Conservation (phyloP, 2,113 vertebrate genomes). For the Lethenteron camtschaticum region DNA sequence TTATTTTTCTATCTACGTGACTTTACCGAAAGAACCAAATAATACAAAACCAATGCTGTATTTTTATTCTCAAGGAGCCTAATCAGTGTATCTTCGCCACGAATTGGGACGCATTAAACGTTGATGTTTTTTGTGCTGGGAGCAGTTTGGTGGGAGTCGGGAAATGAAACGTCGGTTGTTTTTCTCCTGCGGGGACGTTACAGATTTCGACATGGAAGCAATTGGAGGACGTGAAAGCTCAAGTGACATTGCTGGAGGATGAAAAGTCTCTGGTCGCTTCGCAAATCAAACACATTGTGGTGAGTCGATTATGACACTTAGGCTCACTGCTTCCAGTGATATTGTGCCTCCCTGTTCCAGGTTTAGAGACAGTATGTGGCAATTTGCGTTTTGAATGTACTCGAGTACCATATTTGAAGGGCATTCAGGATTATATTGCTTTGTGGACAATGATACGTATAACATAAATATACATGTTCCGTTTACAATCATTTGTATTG, state of each 20-base stretch:
- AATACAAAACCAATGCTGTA: no score
- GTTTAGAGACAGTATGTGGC: not conserved
- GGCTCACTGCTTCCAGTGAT: not conserved
- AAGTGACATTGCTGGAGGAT: constrained; percentile 29
- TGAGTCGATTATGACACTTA: constrained; percentile 16
- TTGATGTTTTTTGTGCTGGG: not conserved
- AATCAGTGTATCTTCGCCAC: not conserved
- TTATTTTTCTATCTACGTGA: no score
- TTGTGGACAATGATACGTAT: not conserved
- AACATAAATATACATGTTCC: no score
- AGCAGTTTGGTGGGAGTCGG: not conserved
- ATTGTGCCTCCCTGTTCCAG: not conserved
- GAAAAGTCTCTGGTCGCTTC: constrained; percentile 27
- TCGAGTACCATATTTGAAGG: not conserved
- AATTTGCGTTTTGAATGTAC: not conserved
- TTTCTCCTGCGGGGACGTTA: not conserved
- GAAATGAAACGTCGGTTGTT: not conserved
- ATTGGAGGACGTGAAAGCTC: constrained; percentile 23
- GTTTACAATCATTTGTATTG: not conserved
- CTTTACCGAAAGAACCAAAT: no score
- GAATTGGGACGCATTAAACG: not conserved
- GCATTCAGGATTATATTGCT: not conserved
- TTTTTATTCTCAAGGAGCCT: no score
- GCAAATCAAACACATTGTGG: constrained; percentile 27
- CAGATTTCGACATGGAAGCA: constrained; percentile 40